These are phyloP conservation scores for Orthonevra nobilis DNA, from an alignment of 2,888 invertebrate species.

Conservation along the genomic window DNA sequence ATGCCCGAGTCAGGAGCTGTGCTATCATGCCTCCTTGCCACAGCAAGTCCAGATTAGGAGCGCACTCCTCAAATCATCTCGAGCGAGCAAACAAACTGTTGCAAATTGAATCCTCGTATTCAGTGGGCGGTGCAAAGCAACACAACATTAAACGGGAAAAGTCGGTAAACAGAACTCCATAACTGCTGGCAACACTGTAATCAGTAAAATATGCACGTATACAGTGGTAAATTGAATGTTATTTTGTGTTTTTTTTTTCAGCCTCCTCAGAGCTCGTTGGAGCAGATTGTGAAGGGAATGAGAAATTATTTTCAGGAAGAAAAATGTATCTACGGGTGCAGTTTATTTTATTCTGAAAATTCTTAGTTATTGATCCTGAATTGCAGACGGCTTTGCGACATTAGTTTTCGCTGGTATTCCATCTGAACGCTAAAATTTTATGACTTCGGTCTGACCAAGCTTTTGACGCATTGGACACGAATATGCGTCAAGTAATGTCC, in stretches of 20 bases:
- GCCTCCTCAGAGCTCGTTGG: too few relatives aligned
- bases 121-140: slow-evolving; percentile 36
- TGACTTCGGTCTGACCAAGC: too few relatives aligned
- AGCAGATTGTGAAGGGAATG: slow-evolving; percentile 41
- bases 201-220: slow-evolving; percentile 69
- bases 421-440: too few relatives aligned
- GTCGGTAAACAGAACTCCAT: slow-evolving; percentile 29
- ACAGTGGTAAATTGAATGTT: slow-evolving; percentile 59
- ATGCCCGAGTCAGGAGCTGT: slow-evolving; percentile 2
- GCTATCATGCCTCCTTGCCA: too few relatives aligned
- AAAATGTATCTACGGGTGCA: too few relatives aligned
- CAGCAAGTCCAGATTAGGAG: slow-evolving; percentile 63
- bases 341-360: neutral
- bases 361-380: neutral
- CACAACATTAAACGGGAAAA: slow-evolving; percentile 12
- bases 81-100: slow-evolving; percentile 69
- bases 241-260: slow-evolving; percentile 14
- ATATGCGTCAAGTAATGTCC: too few relatives aligned
- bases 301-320: slow-evolving; percentile 22
- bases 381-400: too few relatives aligned
- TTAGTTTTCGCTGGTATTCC: too few relatives aligned
- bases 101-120: slow-evolving; percentile 66
- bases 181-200: slow-evolving; percentile 60
- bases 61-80: slow-evolving; percentile 55
- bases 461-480: too few relatives aligned